Percentiles rank a stretch among this genome's conserved stretches.
Evolutionary conservation across 23 tunicate species (phyloP).

Genomic region (Ciona savignyi): DNA sequence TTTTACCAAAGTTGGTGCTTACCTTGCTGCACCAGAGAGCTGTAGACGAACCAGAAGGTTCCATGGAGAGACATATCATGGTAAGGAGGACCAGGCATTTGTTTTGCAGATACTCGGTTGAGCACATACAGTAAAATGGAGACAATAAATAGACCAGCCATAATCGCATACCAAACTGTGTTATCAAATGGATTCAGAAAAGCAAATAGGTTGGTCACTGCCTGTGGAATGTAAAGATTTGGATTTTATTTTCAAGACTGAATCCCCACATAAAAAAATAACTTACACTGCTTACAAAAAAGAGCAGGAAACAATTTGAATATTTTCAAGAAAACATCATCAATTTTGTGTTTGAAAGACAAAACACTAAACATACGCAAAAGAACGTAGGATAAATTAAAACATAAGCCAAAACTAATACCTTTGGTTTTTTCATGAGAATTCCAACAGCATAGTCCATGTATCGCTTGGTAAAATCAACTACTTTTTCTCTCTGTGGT

Average conservation of each 20-base stretch:
- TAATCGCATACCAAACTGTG: slow-evolving; percentile 66
- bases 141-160: slow-evolving; percentile 54
- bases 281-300: too few relatives aligned
- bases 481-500: slow-evolving; percentile 61
- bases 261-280: not conserved
- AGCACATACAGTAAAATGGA: slow-evolving; percentile 56
- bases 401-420: too few relatives aligned
- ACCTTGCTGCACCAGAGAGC: slow-evolving; percentile 86
- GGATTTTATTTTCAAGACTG: too few relatives aligned
- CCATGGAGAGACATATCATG: slow-evolving; percentile 58
- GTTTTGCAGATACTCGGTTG: slow-evolving; percentile 49
- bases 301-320: too few relatives aligned
- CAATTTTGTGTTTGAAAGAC: too few relatives aligned
- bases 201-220: slow-evolving; percentile 29
- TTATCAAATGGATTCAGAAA: slow-evolving; percentile 68
- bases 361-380: too few relatives aligned
- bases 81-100: slow-evolving; percentile 22
- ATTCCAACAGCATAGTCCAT: slow-evolving; percentile 85
- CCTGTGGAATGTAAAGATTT: slow-evolving; percentile 6
- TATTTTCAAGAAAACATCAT: too few relatives aligned
- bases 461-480: slow-evolving; percentile 74
- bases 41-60: slow-evolving; percentile 78
- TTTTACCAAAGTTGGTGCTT: too few relatives aligned
- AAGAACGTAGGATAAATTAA: too few relatives aligned
- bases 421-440: slow-evolving; percentile 47